These are phyloP conservation scores for Spodoptera littoralis DNA, from an alignment of 2,888 invertebrate species.

Conservation along the genomic window DNA sequence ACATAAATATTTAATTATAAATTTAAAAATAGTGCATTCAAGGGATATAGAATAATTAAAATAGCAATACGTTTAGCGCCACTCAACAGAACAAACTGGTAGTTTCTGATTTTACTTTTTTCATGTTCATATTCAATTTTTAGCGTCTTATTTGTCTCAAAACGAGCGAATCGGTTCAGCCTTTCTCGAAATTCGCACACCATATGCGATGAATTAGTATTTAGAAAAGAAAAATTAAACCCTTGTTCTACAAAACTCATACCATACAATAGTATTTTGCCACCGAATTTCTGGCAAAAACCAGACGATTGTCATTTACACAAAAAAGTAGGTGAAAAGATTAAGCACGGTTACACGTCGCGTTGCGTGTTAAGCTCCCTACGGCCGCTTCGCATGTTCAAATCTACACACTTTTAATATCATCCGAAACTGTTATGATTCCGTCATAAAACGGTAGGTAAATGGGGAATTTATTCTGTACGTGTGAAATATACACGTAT, in stretches of 20 bases:
- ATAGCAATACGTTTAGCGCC: too few species aligned
- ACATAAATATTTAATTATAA: too few species aligned
- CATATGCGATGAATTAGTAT: too few species aligned
- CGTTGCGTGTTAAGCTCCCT: constrained; percentile 60
- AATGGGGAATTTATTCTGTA: constrained; percentile 30
- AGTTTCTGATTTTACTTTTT: too few species aligned
- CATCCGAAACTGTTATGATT: constrained; percentile 61
- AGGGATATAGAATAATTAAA: too few species aligned
- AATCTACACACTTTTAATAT: constrained; percentile 63
- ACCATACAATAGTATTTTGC: constrained; percentile 18
- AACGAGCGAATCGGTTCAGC: too few species aligned
- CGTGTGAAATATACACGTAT: constrained; percentile 10
- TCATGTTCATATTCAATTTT: too few species aligned
- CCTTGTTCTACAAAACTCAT: constrained; percentile 10
- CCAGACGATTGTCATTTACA: constrained; percentile 26
- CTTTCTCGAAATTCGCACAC: too few species aligned
- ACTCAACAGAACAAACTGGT: too few species aligned
- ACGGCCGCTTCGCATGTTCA: constrained; percentile 61
- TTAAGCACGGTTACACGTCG: constrained; percentile 53
- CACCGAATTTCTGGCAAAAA: constrained; percentile 13
- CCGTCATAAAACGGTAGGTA: constrained; percentile 55
- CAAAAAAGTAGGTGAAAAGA: constrained; percentile 58
- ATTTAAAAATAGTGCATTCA: too few species aligned
- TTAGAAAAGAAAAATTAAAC: neutral
- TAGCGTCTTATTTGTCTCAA: too few species aligned